Evolutionary conservation across 2,888 invertebrate species (phyloP).

Genomic region (Gryllus longicercus): DNA sequence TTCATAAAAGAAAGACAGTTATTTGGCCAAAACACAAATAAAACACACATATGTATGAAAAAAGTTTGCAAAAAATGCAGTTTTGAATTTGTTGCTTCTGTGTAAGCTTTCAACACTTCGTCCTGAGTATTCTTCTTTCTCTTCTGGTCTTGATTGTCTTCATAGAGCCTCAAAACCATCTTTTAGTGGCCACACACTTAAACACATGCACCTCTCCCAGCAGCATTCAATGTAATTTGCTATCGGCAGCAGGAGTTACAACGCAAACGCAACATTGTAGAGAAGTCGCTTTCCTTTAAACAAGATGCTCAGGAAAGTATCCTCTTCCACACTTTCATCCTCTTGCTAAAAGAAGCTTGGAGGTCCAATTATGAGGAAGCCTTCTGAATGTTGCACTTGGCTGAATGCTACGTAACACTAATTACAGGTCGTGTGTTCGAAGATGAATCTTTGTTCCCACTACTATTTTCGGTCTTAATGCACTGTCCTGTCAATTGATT

Average conservation of each 20-base stretch:
- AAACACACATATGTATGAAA: conserved; percentile 33
- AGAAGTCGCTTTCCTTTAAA: neutral
- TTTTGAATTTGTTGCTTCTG: conserved; percentile 26
- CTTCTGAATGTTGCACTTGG: neutral
- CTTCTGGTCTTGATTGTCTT: conserved; percentile 39
- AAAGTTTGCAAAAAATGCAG: conserved; percentile 31
- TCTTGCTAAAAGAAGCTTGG: neutral
- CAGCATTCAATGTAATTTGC: neutral
- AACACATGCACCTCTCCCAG: neutral
- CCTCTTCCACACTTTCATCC: conserved; percentile 5
- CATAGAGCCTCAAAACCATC: conserved; percentile 36
- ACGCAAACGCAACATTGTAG: neutral
- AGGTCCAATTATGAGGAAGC: conserved; percentile 1
- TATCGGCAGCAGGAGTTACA: conserved; percentile 20
- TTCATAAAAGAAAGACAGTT: conserved; percentile 27
- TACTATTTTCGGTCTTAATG: conserved; percentile 46
- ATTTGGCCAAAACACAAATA: conserved; percentile 32
- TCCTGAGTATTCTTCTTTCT: conserved; percentile 50
- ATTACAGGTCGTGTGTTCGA: conserved; percentile 44
- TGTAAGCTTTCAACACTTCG: conserved; percentile 43
- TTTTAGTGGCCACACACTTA: conserved; percentile 22
- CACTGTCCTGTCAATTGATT: conserved; percentile 80
- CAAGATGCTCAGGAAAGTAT: neutral
- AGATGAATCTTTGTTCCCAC: conserved; percentile 34
- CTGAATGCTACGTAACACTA: conserved; percentile 48